Evolutionary conservation across 2,888 invertebrate species (phyloP).

Genomic region (Drosophila demipolita): DNA sequence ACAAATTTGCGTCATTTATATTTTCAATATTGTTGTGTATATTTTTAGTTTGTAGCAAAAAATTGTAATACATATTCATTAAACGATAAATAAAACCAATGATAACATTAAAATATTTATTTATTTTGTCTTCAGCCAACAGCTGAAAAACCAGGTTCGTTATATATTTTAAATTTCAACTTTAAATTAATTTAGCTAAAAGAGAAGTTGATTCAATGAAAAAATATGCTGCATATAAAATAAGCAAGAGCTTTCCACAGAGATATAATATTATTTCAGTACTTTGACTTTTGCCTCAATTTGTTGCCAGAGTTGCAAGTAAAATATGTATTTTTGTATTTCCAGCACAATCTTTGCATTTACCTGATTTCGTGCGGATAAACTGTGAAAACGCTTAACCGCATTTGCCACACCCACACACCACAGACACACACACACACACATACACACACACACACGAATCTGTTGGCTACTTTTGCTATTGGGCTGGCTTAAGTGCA

Average conservation of each 20-base stretch:
- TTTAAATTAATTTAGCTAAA: not conserved
- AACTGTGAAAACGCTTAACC: conserved; percentile 17
- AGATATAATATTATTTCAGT: not conserved
- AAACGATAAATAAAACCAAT: conserved; percentile 69
- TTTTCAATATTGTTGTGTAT: conserved; percentile 31
- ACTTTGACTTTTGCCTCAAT: conserved; percentile 18
- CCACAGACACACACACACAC: conserved; percentile 21
- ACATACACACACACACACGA: conserved; percentile 7
- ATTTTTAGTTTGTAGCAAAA: conserved; percentile 65
- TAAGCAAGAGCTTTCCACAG: not conserved
- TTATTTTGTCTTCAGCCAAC: not conserved
- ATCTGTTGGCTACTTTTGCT: conserved; percentile 17
- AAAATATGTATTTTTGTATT: not conserved
- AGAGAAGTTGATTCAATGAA: not conserved
- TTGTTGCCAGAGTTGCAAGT: conserved; percentile 12
- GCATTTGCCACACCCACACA: conserved; percentile 35
- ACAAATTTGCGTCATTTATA: conserved; percentile 38
- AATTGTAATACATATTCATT: conserved; percentile 60
- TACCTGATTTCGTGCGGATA: conserved; percentile 13
- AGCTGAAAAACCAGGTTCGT: not conserved
- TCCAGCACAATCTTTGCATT: not conserved
- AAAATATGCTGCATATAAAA: not conserved
- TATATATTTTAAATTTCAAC: not conserved
- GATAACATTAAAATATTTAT: conserved; percentile 33
- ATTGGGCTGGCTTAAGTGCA: conserved; percentile 70